Evolutionary conservation across 2,888 invertebrate genomes (phyloP), one percentile per base, ranked within the genome.

Genomic region (Heliconius charithonia): DNA sequence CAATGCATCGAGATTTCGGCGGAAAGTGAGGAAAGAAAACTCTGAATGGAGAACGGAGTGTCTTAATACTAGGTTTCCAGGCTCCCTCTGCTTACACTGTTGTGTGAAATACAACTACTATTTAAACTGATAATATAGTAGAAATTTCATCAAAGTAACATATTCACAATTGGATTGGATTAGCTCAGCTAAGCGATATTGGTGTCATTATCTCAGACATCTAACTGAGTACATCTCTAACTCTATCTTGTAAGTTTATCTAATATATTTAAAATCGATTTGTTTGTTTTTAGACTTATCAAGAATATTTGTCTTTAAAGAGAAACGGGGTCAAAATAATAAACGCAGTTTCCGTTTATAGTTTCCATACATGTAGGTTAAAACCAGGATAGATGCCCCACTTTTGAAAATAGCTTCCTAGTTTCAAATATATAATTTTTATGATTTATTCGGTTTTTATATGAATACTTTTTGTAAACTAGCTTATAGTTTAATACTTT

Each of bases 341-440:
- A 72, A 72, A 25, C 59, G n/a, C 32, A n/a, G n/a, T 59, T 56
- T 71, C 27, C 32, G 29, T 72, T 37, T n/a, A 59, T 37, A 37
- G 16, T 19, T 72, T 25, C 16, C 32, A 37, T 37, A 9, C 9
- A 37, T 37, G 1, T 37, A 37, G 32, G 32, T 37, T 37, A 37
- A 9, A 37, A 9, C 32, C 7, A 32, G 32, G 32, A 32, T 32
- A 32, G 32, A 6, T 32, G 32, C 32, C 32, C 32, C 32, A 32
- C 32, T 32, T 32, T 32, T 32, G 32, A 32, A 32, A 32, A 0
- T 32, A 32, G 6, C 32, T 32, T 6, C 6, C 32, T 6, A 32
- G 32, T 32, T 32, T n/a, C n/a, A n/a, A n/a, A n/a, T n/a, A n/a
- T n/a, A n/a, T n/a, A n/a, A n/a, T n/a, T n/a, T n/a, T n/a, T n/a